Evolutionary conservation across 2,797 vertebrate species (phyloP), one percentile per base, ranked within the genome.

Genomic region (Bradypodion pumilum): DNA sequence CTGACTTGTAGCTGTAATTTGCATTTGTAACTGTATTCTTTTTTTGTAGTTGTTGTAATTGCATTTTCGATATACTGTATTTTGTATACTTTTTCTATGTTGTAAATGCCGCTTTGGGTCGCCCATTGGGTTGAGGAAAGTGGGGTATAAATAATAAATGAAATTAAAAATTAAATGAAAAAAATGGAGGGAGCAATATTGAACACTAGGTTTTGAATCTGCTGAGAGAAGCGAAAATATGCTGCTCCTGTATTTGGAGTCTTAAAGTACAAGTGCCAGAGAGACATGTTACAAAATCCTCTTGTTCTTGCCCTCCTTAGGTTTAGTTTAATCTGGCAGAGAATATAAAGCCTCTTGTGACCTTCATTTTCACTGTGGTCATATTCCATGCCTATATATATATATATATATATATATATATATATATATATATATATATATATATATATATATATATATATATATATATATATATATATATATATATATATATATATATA

Each of bases 341-440:
- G 89, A 87, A 44, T 7, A 35, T 8, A 87, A 46, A 8, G 19
- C 72, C 0, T 83, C 32, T 21, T 74, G 37, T 74, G 72, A 78
- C 86, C 73, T 75, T 60, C 75, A 56, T 66, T 89, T 86, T 65
- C 44, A 56, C 74, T 75, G 49, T 89, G 8, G 21, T 37, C n/a
- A 62, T 76, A 2, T 66, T 89, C 84, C 44, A 66, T 0, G 0
- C 49, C 4, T 68, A 35, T 69, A 37, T n/a, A n/a, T n/a, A n/a
- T n/a, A 56, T 78, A 78, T 68, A 35, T 69, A 37, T n/a, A n/a
- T n/a, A n/a, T n/a, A 56, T 78, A 78, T 68, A 35, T 69, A 37
- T n/a, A n/a, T n/a, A n/a, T n/a, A 56, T 78, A 78, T 68, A 35
- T 69, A 37, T n/a, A n/a, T n/a, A n/a, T n/a, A 56, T 78, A 78